These are phyloP conservation scores for Samia ricini DNA, from an alignment of 1,140 invertebrate species.

Conservation along the genomic window DNA sequence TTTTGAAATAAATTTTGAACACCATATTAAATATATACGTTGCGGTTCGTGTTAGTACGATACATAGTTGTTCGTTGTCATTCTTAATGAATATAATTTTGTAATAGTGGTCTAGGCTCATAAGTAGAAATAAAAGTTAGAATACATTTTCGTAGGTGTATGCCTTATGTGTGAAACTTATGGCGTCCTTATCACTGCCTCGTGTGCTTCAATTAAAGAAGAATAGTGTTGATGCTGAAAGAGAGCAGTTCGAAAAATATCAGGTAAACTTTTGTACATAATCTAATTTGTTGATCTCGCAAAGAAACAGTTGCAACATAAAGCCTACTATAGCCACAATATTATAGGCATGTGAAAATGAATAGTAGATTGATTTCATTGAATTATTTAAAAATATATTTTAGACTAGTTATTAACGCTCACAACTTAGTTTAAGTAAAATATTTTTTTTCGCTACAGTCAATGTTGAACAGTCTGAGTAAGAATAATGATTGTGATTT, in stretches of 20 bases:
- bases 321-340: too few relatives aligned
- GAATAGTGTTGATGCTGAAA: constrained; percentile 85
- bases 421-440: too few relatives aligned
- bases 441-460: too few relatives aligned
- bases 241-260: constrained; percentile 87
- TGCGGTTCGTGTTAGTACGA: neutral
- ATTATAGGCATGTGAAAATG: too few relatives aligned
- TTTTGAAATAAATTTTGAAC: neutral
- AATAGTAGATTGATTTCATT: too few relatives aligned
- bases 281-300: neutral
- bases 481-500: too few relatives aligned
- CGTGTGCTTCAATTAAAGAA: constrained; percentile 84
- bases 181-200: constrained; percentile 86
- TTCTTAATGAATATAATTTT: neutral
- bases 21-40: neutral
- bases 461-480: too few relatives aligned
- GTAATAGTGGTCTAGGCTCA: neutral
- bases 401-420: too few relatives aligned
- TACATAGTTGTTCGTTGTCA: neutral
- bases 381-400: too few relatives aligned
- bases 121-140: neutral
- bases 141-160: constrained; percentile 36
- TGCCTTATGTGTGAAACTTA: constrained; percentile 66
- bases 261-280: constrained; percentile 77
- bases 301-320: neutral